phyloP scores from a whole-genome alignment of 2,797 vertebrate genomes.

The Hydrolagus colliei region DNA sequence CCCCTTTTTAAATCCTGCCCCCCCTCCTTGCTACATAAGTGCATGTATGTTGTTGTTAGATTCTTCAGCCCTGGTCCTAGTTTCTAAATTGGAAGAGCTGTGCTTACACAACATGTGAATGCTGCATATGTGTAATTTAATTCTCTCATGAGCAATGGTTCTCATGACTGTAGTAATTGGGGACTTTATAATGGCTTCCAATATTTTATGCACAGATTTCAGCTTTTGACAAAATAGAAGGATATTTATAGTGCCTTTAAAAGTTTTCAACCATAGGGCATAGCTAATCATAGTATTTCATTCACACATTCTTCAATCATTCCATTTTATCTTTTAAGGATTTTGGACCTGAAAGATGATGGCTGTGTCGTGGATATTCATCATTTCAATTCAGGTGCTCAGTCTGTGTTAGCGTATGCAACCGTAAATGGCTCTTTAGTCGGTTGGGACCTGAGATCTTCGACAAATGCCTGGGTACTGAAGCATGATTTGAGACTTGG shows the following conservation, averaged over 20 bases:
- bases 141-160: no score
- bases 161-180: no score
- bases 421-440: conserved; percentile 91
- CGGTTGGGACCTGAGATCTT: conserved; percentile 88
- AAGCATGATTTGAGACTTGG: conserved; percentile 86
- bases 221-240: no score
- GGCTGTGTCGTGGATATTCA: conserved; percentile 92
- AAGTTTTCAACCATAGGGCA: neutral
- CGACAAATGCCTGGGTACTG: conserved; percentile 82
- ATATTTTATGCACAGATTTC: no score
- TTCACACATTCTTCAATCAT: neutral
- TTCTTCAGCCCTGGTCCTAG: no score
- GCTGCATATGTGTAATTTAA: neutral
- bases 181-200: no score
- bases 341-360: conserved; percentile 78
- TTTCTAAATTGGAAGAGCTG: neutral
- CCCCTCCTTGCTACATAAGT: no score
- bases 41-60: no score
- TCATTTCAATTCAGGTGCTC: conserved; percentile 86
- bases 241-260: neutral
- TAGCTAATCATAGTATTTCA: neutral
- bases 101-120: neutral
- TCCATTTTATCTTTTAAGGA: conserved; percentile 50
- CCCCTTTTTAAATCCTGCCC: no score
- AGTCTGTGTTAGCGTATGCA: conserved; percentile 86